A percentile compares a stretch with the other conserved stretches of the same genome.
phyloP scores from a whole-genome alignment of 2,797 vertebrate genomes.

The Oryzias dopingdopingensis region DNA sequence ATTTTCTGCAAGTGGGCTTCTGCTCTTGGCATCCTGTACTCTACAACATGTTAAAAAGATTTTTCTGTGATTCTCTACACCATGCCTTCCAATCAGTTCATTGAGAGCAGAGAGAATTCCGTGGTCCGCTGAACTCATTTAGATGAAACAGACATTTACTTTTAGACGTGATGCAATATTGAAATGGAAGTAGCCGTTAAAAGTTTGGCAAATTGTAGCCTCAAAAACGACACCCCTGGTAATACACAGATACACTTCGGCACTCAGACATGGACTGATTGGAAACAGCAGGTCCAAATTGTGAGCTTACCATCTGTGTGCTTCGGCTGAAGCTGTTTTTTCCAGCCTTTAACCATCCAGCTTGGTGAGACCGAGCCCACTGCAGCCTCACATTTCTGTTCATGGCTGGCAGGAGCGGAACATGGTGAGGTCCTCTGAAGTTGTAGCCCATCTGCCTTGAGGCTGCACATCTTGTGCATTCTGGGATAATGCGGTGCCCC shows the following conservation, averaged over 20 bases:
- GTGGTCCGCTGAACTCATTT: background rate
- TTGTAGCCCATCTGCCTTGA: conserved; percentile 12
- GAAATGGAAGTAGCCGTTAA: background rate
- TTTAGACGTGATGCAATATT: background rate
- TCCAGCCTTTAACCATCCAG: background rate
- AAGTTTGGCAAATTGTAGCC: background rate
- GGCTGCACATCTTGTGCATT: conserved; percentile 7
- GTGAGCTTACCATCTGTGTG: conserved; percentile 13
- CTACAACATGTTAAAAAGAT: background rate
- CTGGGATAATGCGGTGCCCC: conserved; percentile 2
- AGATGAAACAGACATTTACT: background rate
- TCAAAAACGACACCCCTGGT: background rate
- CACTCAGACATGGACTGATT: conserved; percentile 1
- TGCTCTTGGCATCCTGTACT: background rate
- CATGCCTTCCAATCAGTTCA: background rate
- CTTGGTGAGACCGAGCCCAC: background rate
- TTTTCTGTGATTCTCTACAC: background rate
- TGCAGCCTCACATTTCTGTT: conserved; percentile 2
- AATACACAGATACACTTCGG: background rate
- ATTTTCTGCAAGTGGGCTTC: background rate
- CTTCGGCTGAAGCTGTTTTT: conserved; percentile 7
- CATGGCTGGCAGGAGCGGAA: conserved; percentile 14
- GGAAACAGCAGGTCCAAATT: background rate
- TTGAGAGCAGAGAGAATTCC: background rate
- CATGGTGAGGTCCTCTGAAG: conserved; percentile 14